phyloP scores from a whole-genome alignment of 2,113 vertebrate genomes.

The Clarias gariepinus region DNA sequence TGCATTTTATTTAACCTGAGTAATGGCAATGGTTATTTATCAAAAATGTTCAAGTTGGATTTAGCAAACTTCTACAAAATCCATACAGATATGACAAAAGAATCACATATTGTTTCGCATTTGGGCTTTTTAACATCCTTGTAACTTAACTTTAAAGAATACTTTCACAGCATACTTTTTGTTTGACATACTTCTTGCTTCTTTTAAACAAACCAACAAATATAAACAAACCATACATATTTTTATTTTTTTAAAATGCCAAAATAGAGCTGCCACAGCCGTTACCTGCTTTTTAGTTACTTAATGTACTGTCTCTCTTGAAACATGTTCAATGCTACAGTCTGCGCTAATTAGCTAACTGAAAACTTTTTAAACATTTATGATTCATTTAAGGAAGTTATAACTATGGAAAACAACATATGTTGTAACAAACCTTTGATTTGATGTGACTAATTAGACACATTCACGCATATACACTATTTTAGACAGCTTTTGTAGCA shows the following conservation, averaged over 20 bases:
- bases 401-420: not conserved
- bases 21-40: not conserved
- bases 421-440: not conserved
- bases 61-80: no score
- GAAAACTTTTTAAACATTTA: not conserved
- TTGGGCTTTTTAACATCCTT: no score
- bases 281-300: not conserved
- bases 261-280: no score
- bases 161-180: no score
- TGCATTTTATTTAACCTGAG: not conserved
- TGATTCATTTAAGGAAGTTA: not conserved
- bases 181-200: no score
- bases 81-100: no score
- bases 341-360: slow-evolving; percentile 5
- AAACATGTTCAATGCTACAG: not conserved
- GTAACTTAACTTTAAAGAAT: no score
- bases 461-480: not conserved
- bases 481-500: not conserved
- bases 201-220: no score
- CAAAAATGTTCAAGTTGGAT: not conserved
- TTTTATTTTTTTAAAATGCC: no score
- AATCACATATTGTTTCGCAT: no score
- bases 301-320: not conserved
- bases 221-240: no score
- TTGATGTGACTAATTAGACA: not conserved